These are phyloP conservation scores for Corythucha ciliata DNA, from an alignment of 2,888 invertebrate species.

Conservation along the genomic window DNA sequence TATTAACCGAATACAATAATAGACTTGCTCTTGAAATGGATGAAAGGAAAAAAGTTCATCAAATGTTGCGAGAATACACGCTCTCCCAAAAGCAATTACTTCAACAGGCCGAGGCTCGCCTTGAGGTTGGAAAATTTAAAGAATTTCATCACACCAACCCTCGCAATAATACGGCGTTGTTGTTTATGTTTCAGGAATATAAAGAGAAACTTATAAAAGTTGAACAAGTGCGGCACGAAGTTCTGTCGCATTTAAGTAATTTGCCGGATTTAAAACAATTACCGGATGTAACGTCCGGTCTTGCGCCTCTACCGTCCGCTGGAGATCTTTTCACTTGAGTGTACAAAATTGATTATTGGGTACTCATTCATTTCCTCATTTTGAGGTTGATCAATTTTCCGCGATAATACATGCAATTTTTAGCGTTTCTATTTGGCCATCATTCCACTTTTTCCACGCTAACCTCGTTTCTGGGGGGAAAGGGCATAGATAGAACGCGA, in stretches of 20 bases:
- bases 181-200: constrained; percentile 61
- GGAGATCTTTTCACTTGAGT: constrained; percentile 77
- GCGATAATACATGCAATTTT: too few species aligned
- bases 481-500: too few species aligned
- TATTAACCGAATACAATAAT: constrained; percentile 82
- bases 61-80: constrained; percentile 80
- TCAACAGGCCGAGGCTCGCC: constrained; percentile 72
- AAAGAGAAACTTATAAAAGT: constrained; percentile 81
- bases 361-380: too few species aligned
- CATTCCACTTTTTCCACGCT: too few species aligned
- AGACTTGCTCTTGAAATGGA: constrained; percentile 81
- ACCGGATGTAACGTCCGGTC: constrained; percentile 77
- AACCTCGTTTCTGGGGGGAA: too few species aligned
- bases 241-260: constrained; percentile 86
- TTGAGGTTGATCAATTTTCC: too few species aligned
- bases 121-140: constrained; percentile 55
- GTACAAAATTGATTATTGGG: too few species aligned
- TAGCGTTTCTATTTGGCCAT: too few species aligned
- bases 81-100: constrained; percentile 77
- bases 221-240: constrained; percentile 73
- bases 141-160: neutral
- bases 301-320: constrained; percentile 88
- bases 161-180: neutral
- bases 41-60: constrained; percentile 72
- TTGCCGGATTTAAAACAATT: constrained; percentile 85